Conservation (phyloP, 2,797 vertebrate genomes). For the Sebastes cheni region DNA sequence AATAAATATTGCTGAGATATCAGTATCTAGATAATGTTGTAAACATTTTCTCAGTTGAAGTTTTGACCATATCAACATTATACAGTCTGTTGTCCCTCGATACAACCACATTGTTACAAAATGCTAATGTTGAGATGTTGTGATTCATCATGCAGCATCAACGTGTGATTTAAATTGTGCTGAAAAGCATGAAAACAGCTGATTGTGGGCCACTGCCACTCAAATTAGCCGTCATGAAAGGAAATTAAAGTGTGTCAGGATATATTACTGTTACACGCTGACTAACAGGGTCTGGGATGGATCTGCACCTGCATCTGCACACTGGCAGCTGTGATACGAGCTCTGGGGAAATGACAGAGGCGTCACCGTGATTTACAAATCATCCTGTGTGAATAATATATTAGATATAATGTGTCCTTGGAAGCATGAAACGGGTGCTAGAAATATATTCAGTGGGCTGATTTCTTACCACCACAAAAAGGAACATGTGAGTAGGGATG, state of each 20-base stretch:
- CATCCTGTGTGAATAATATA: neutral
- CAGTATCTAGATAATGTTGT: neutral
- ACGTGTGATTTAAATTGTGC: constrained; percentile 23
- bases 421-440: neutral
- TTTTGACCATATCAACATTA: neutral
- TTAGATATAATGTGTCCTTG: neutral
- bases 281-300: constrained; percentile 38
- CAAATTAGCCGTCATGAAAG: constrained; percentile 35
- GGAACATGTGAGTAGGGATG: neutral
- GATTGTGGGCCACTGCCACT: constrained; percentile 20
- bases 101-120: neutral
- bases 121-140: neutral
- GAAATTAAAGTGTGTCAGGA: constrained; percentile 61
- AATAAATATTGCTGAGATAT: neutral
- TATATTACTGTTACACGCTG: constrained; percentile 39
- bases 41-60: neutral
- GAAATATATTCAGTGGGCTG: neutral
- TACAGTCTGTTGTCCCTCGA: neutral
- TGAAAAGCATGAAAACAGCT: constrained; percentile 37
- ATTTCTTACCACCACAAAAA: neutral
- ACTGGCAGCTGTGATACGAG: constrained; percentile 38
- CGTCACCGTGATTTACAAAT: constrained; percentile 17
- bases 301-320: constrained; percentile 57
- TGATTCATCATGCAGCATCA: neutral
- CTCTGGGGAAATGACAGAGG: constrained; percentile 31